phyloP scores from a whole-genome alignment of 2,888 invertebrate species.

The Heliconius sara region DNA sequence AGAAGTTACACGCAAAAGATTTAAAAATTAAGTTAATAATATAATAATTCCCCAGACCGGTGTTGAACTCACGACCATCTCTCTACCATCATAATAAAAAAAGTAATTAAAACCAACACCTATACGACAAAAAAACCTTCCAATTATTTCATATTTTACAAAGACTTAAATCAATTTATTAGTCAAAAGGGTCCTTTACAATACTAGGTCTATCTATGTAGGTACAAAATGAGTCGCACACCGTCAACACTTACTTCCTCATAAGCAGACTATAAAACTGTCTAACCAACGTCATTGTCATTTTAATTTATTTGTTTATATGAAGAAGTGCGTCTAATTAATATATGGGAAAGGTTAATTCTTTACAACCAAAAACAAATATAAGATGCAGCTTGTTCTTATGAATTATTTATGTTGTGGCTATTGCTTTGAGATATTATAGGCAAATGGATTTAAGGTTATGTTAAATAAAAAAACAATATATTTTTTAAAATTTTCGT shows the following conservation, averaged over 20 bases:
- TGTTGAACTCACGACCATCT: too few relatives aligned
- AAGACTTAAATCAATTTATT: slow-evolving; percentile 52
- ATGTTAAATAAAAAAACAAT: neutral
- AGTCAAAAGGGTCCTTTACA: slow-evolving; percentile 13
- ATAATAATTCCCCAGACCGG: too few relatives aligned
- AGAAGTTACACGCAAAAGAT: too few relatives aligned
- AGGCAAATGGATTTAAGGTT: neutral
- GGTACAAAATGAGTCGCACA: slow-evolving; percentile 26
- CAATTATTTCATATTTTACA: slow-evolving; percentile 6
- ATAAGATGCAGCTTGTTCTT: slow-evolving; percentile 21
- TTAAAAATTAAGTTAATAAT: too few relatives aligned
- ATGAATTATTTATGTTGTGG: neutral
- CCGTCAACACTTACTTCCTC: slow-evolving; percentile 45
- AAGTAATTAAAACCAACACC: neutral
- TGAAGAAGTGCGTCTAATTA: slow-evolving; percentile 65
- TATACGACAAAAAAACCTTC: neutral
- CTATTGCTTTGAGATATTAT: neutral
- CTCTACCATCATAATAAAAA: neutral
- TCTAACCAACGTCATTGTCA: slow-evolving; percentile 62
- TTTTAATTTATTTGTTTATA: slow-evolving; percentile 70
- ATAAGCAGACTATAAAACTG: slow-evolving; percentile 64
- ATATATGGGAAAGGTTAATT: slow-evolving; percentile 53
- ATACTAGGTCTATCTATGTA: neutral
- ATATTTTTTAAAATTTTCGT: neutral
- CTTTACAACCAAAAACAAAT: slow-evolving; percentile 20